Evolutionary conservation across 2,888 invertebrate genomes (phyloP).

Genomic region (Caenorhabditis macrosperma): DNA sequence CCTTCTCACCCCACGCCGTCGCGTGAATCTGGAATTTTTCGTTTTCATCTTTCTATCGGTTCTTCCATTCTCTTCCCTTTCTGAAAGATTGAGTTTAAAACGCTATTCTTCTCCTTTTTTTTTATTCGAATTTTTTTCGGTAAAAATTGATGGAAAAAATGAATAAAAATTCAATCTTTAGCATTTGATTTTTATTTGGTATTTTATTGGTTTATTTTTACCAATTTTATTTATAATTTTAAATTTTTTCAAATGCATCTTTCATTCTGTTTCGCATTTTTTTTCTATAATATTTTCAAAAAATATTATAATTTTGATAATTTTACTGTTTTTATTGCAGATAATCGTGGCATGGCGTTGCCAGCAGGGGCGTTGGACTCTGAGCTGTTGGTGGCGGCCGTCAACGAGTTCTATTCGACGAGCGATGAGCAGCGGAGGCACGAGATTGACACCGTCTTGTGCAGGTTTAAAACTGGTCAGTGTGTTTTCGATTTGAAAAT

Average conservation of each 20-base stretch:
- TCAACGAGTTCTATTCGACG: constrained; percentile 70
- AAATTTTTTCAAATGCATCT: not conserved
- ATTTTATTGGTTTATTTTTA: not conserved
- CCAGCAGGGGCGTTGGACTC: not conserved
- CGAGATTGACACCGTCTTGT: constrained; percentile 59
- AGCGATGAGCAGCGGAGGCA: constrained; percentile 51
- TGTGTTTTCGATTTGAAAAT: not conserved
- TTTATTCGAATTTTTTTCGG: too few relatives aligned
- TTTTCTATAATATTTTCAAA: not conserved
- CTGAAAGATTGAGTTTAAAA: too few relatives aligned
- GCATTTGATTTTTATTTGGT: not conserved
- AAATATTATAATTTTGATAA: not conserved
- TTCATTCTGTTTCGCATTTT: not conserved
- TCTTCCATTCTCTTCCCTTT: too few relatives aligned
- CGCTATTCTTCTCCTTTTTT: too few relatives aligned
- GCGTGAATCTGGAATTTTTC: too few relatives aligned
- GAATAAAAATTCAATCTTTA: not conserved
- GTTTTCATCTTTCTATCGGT: too few relatives aligned
- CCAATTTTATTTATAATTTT: not conserved
- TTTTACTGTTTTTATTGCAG: not conserved
- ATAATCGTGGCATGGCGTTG: not conserved
- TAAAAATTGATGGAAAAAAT: too few relatives aligned
- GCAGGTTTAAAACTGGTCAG: constrained; percentile 63
- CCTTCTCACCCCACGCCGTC: too few relatives aligned
- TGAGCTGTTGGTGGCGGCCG: constrained; percentile 37